phyloP scores from a whole-genome alignment of 2,888 invertebrate genomes.

The Protodeltote pygarga region DNA sequence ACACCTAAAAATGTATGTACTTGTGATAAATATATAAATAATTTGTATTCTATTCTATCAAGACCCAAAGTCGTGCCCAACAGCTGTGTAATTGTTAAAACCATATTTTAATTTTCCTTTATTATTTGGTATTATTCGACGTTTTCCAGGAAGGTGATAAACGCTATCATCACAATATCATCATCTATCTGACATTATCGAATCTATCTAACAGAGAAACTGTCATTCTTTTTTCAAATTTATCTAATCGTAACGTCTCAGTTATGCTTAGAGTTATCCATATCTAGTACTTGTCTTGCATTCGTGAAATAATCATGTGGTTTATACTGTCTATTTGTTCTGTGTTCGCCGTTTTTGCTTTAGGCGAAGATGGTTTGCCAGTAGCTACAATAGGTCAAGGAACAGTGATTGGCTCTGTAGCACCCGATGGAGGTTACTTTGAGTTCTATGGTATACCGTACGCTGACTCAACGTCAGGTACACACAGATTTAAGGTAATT shows the following conservation, averaged over 20 bases:
- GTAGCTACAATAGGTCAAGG: conserved; percentile 67
- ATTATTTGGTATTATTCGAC: conserved; percentile 1
- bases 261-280: conserved; percentile 7
- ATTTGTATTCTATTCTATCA: too few relatives aligned
- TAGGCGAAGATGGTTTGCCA: conserved; percentile 47
- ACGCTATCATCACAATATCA: conserved; percentile 23
- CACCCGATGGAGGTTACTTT: conserved; percentile 58
- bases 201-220: conserved; percentile 26
- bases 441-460: conserved; percentile 78
- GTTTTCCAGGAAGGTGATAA: conserved; percentile 13
- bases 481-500: conserved; percentile 74
- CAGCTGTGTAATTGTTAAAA: too few relatives aligned
- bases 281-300: conserved; percentile 48
- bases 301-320: conserved; percentile 58
- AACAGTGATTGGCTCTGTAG: conserved; percentile 61
- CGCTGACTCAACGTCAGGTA: conserved; percentile 75
- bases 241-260: conserved; percentile 48
- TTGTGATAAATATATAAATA: too few relatives aligned
- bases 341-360: conserved; percentile 38
- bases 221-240: conserved; percentile 12
- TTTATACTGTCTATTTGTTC: conserved; percentile 41
- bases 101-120: too few relatives aligned
- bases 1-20: too few relatives aligned
- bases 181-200: conserved; percentile 43
- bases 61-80: too few relatives aligned